Conservation (phyloP, 2,888 invertebrate species). For the Zeuzera pyrina region DNA sequence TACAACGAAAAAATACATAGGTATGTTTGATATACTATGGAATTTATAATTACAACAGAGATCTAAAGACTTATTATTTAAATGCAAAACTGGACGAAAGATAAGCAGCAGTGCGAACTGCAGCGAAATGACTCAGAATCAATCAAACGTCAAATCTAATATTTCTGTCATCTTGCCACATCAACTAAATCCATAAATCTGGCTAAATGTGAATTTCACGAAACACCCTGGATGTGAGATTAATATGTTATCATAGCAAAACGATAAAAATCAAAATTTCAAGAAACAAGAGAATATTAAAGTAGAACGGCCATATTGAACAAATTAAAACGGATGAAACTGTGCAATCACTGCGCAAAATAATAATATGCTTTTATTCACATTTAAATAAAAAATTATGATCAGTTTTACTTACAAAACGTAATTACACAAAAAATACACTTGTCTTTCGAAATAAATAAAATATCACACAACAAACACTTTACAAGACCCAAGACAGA, state of each 20-base stretch:
- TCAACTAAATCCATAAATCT: conserved; percentile 38
- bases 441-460: conserved; percentile 37
- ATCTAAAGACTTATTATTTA: conserved; percentile 7
- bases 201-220: conserved; percentile 5
- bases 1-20: no score
- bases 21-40: no score
- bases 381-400: conserved; percentile 11
- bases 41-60: no score
- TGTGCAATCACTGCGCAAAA: conserved; percentile 13
- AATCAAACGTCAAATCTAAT: conserved; percentile 54
- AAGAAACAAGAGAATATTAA: conserved; percentile 32
- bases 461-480: conserved; percentile 59
- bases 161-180: conserved; percentile 65
- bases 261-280: conserved; percentile 12
- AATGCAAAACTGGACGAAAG: conserved; percentile 22
- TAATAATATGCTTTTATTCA: conserved; percentile 7
- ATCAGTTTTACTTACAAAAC: conserved; percentile 51
- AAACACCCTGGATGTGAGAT: conserved; percentile 4
- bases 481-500: conserved; percentile 66
- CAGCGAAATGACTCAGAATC: conserved; percentile 60
- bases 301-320: conserved; percentile 69
- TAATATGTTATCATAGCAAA: neutral
- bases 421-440: conserved; percentile 45
- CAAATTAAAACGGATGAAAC: conserved; percentile 30
- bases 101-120: conserved; percentile 17